Base-by-base conservation (phyloP, 2,797 vertebrate species). In the Craterocephalus amniculus region DNA sequence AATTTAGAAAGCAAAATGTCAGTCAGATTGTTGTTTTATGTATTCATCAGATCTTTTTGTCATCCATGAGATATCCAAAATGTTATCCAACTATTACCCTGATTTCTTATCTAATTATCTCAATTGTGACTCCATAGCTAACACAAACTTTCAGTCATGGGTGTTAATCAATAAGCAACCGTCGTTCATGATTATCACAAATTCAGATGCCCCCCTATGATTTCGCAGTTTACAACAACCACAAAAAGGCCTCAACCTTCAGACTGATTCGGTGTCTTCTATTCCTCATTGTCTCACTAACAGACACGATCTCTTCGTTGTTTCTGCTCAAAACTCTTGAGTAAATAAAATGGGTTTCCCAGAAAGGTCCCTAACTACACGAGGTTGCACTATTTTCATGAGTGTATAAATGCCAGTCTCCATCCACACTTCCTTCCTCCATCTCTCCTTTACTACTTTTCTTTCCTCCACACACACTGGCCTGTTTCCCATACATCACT, bases 201-300 rank as follows among this genome's bases (percentile, higher is more conserved):
- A 74, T 49, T 86, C 48, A 69, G 65, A 59, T 60, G 55, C 66
- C 59, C 45, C 48, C 55, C 27, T 72, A 40, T n/a, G 51, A 72
- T 75, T 74, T 83, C 67, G 71, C 78, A 83, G 78, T 76, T 72
- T 75, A 71, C 64, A 73, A 72, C 67, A 70, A 88, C 75, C 76
- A 70, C 86, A 88, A 72, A 74, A 79, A 83, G 55, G 67, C 55
- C 36, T 66, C 32, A 61, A 70, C 73, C 62, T 38, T 80, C 35
- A 70, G 75, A 81, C 81, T 79, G 72, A 73, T 80, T 56, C 60
- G 88, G 84, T 63, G 76, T 88, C 88, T 91, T 80, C 86, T 81
- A 58, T 74, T 87, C 78, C 81, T 87, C 72, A 68, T 20, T 76
- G 74, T 80, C 73, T 79, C 56, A 75, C 77, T 80, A 70, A 76